A percentile compares a stretch with the other conserved stretches of the same genome.
phyloP scores from a whole-genome alignment of 2,113 vertebrate species.

The Pseudorectes ferrugineus region DNA sequence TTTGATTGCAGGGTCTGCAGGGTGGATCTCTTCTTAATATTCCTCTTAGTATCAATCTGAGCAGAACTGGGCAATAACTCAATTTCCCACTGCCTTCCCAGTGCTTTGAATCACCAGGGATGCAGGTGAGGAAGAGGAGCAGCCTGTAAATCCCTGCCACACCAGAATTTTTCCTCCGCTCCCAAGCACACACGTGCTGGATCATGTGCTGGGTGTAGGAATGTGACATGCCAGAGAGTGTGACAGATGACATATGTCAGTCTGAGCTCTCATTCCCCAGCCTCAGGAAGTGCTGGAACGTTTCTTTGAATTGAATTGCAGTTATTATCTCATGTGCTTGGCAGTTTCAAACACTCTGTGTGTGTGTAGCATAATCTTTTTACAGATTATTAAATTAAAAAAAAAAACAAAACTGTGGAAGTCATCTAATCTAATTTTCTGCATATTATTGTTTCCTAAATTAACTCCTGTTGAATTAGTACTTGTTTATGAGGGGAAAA shows the following conservation, averaged over 20 bases:
- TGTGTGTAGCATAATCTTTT: background rate
- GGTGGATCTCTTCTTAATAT: background rate
- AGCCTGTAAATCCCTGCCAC: background rate
- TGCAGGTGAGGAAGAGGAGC: background rate
- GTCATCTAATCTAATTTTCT: background rate
- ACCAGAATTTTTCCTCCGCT: background rate
- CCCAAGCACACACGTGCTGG: background rate
- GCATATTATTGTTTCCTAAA: background rate
- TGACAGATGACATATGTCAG: background rate
- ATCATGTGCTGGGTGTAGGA: background rate
- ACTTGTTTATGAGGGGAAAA: fast-evolving
- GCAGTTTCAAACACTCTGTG: background rate
- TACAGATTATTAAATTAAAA: background rate
- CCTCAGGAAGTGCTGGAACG: background rate
- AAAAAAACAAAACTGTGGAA: background rate
- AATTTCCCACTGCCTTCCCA: background rate
- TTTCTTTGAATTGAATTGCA: background rate
- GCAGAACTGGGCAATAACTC: background rate
- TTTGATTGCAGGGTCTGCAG: background rate
- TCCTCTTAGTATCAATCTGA: fast-evolving
- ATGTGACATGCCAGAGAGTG: background rate
- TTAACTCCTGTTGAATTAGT: background rate
- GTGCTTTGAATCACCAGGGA: background rate
- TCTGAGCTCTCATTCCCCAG: background rate
- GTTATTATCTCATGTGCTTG: background rate